Percentiles rank a stretch among this genome's conserved stretches.
phyloP scores from a whole-genome alignment of 2,113 vertebrate genomes.

The Poeciliopsis occidentalis region DNA sequence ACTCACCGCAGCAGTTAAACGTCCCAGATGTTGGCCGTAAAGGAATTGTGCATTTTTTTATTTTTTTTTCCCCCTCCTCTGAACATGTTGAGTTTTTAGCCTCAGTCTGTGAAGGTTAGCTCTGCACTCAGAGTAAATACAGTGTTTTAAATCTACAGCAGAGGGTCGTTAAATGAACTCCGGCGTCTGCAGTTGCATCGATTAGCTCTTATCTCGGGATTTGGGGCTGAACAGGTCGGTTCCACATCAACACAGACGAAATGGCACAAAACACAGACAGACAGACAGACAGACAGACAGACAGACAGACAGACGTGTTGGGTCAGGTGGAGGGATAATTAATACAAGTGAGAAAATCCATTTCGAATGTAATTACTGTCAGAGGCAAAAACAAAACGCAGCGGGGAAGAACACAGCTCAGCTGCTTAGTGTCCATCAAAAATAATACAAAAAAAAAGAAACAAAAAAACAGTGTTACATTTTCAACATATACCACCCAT shows the following conservation, averaged over 20 bases:
- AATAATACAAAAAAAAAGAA: too few relatives aligned
- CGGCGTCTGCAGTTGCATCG: slow-evolving; percentile 1
- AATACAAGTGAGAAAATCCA: slow-evolving; percentile 1
- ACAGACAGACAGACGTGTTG: not conserved
- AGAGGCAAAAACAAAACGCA: not conserved
- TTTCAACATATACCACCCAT: not conserved
- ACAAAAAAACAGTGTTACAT: not conserved
- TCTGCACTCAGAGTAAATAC: slow-evolving; percentile 32
- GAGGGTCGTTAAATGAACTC: slow-evolving; percentile 14
- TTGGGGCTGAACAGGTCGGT: not conserved
- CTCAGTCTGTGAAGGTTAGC: slow-evolving; percentile 40
- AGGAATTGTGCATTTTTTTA: slow-evolving; percentile 68
- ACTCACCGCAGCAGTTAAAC: slow-evolving; percentile 76
- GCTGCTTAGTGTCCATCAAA: not conserved
- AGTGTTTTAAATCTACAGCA: slow-evolving; percentile 21
- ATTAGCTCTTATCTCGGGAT: not conserved
- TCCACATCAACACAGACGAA: not conserved
- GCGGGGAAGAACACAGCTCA: not conserved
- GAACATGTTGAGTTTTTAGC: slow-evolving; percentile 49
- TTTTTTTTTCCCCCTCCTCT: slow-evolving; percentile 1
- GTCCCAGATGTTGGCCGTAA: slow-evolving; percentile 79
- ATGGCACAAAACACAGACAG: slow-evolving; percentile 5
- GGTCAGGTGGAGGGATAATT: not conserved
- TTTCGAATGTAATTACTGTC: not conserved
- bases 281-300: too few relatives aligned